phyloP scores from a whole-genome alignment of 1,140 invertebrate genomes.

The Lycorma delicatula region DNA sequence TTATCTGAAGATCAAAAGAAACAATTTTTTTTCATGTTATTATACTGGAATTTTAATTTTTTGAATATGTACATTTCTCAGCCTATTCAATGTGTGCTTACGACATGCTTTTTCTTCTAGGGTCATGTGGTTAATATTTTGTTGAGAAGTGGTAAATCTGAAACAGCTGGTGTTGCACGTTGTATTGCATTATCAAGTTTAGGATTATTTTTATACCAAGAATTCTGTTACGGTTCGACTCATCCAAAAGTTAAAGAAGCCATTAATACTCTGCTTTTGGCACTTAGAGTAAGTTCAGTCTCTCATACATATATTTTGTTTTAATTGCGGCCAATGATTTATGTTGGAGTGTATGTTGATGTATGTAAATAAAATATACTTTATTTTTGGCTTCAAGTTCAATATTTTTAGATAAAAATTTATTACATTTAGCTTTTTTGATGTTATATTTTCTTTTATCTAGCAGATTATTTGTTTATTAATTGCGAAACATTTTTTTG shows the following conservation, averaged over 20 bases:
- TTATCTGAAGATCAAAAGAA: no score
- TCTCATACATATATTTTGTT: no score
- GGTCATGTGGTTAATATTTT: constrained; percentile 83
- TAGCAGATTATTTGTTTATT: no score
- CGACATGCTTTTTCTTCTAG: constrained; percentile 42
- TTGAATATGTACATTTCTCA: no score
- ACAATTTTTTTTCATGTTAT: no score
- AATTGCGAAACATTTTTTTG: not conserved
- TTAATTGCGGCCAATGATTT: not conserved
- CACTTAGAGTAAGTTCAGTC: constrained; percentile 64
- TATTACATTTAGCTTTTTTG: no score
- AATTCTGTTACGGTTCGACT: constrained; percentile 52
- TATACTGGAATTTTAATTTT: no score
- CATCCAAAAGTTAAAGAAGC: constrained; percentile 72
- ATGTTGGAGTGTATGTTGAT: not conserved
- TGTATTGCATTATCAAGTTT: constrained; percentile 84
- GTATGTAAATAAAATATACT: no score
- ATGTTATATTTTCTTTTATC: no score
- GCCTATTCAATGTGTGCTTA: not conserved
- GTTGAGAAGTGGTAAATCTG: constrained; percentile 72
- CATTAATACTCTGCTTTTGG: constrained; percentile 66
- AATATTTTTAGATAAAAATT: no score
- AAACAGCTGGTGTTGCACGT: constrained; percentile 79
- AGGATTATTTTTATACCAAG: constrained; percentile 74
- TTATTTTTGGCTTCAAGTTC: no score